phyloP scores from a whole-genome alignment of 2,888 invertebrate genomes.

The Pristionchus maxplancki region DNA sequence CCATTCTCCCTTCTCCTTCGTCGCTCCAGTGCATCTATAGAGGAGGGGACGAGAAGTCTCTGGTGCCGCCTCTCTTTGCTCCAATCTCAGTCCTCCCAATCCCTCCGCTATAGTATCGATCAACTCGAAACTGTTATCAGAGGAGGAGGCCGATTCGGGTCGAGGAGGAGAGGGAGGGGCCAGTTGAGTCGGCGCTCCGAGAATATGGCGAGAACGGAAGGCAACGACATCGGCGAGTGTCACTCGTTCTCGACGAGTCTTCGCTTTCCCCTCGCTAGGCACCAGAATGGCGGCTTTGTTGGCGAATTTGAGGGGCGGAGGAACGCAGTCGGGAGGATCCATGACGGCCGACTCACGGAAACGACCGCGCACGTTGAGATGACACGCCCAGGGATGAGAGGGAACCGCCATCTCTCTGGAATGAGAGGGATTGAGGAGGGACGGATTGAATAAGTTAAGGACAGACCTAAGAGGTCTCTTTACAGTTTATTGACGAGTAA shows the following conservation, averaged over 20 bases:
- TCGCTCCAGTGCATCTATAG: not conserved
- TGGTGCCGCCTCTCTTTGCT: not conserved
- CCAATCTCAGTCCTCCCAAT: not conserved
- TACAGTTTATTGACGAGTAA: no score
- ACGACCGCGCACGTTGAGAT: constrained; percentile 12
- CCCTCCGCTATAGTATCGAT: not conserved
- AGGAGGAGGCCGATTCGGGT: not conserved
- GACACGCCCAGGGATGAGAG: constrained; percentile 1
- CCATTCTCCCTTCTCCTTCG: constrained; percentile 20
- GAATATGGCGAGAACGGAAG: not conserved
- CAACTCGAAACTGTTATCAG: not conserved
- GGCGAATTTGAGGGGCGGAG: not conserved
- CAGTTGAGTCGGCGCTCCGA: not conserved
- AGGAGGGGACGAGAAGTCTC: not conserved
- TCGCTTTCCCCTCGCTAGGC: not conserved
- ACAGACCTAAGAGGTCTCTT: no score
- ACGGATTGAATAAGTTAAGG: not conserved
- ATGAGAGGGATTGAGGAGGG: not conserved
- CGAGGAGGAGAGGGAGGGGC: not conserved
- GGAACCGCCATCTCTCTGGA: not conserved
- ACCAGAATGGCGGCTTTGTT: not conserved
- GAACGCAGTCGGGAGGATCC: not conserved
- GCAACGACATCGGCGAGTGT: not conserved
- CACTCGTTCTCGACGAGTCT: not conserved
- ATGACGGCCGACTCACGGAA: not conserved